phyloP scores from a whole-genome alignment of 2,113 vertebrate genomes.

The Spea multiplicata region DNA sequence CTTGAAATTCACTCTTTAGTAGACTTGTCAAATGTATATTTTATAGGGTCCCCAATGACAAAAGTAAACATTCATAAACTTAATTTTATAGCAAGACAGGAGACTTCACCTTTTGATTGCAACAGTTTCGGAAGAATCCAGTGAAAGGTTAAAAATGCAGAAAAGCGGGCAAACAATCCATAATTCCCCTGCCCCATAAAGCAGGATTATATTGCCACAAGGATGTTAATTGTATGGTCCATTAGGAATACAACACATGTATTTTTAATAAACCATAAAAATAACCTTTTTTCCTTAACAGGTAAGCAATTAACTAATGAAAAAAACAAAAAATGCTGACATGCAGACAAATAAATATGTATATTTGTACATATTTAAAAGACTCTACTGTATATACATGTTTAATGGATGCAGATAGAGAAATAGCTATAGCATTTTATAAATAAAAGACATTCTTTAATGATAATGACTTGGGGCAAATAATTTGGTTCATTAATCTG shows the following conservation, averaged over 20 bases:
- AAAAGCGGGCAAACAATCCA: constrained; percentile 18
- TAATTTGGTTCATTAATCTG: too few species aligned
- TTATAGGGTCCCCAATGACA: not conserved
- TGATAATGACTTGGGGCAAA: too few species aligned
- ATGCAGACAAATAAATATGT: too few species aligned
- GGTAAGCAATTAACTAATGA: too few species aligned
- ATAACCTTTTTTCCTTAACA: not conserved
- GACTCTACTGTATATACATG: too few species aligned
- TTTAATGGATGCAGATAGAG: too few species aligned
- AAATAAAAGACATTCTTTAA: too few species aligned
- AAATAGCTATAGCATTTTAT: too few species aligned
- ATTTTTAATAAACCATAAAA: constrained; percentile 46
- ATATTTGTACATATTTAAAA: too few species aligned
- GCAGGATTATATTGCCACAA: constrained; percentile 9
- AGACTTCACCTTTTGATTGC: not conserved
- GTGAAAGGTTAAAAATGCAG: constrained; percentile 6
- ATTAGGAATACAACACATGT: constrained; percentile 33
- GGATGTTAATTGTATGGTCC: constrained; percentile 40
- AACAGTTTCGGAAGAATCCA: not conserved
- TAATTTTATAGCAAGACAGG: not conserved
- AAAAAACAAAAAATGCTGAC: too few species aligned
- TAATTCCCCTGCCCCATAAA: constrained; percentile 27
- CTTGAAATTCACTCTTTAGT: too few species aligned
- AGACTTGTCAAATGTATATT: too few species aligned
- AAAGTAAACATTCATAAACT: not conserved